These are phyloP conservation scores for Chaetogeoica ovagalla DNA, from an alignment of 2,888 invertebrate species.

Conservation along the genomic window DNA sequence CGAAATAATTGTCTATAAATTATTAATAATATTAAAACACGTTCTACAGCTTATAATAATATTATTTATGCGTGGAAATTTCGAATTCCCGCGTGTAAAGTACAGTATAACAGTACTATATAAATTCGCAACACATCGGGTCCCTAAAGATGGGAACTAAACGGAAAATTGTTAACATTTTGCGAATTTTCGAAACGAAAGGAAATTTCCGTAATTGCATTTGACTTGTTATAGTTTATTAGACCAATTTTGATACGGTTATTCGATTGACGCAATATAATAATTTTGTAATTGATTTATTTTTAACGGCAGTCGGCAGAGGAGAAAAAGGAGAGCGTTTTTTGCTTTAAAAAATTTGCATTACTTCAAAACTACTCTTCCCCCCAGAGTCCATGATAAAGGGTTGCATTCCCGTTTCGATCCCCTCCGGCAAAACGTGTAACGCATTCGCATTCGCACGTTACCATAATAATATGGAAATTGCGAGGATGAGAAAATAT, in stretches of 20 bases:
- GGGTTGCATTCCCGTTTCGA: constrained; percentile 7
- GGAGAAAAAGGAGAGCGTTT: neutral
- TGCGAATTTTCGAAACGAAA: neutral
- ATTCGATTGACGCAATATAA: constrained; percentile 18
- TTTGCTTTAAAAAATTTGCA: constrained; percentile 32
- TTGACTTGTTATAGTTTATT: constrained; percentile 7
- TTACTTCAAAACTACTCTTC: constrained; percentile 35
- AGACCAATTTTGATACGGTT: neutral
- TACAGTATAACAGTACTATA: neutral
- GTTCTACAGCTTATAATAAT: no score
- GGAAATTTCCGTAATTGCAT: neutral
- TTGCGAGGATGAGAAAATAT: constrained; percentile 24
- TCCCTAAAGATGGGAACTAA: neutral
- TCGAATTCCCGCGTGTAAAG: no score
- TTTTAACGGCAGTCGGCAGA: neutral
- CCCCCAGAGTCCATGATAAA: constrained; percentile 27
- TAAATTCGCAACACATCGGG: neutral
- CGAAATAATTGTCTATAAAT: no score
- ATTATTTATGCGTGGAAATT: no score
- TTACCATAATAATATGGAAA: constrained; percentile 32
- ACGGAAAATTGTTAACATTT: neutral
- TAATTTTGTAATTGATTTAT: constrained; percentile 13
- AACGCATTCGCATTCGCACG: constrained; percentile 9
- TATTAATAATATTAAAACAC: no score
- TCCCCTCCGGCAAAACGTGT: constrained; percentile 7